Percentiles rank a stretch among this genome's conserved stretches.
Evolutionary conservation across 2,888 invertebrate species (phyloP).

Genomic region (Gnatocerus cornutus): DNA sequence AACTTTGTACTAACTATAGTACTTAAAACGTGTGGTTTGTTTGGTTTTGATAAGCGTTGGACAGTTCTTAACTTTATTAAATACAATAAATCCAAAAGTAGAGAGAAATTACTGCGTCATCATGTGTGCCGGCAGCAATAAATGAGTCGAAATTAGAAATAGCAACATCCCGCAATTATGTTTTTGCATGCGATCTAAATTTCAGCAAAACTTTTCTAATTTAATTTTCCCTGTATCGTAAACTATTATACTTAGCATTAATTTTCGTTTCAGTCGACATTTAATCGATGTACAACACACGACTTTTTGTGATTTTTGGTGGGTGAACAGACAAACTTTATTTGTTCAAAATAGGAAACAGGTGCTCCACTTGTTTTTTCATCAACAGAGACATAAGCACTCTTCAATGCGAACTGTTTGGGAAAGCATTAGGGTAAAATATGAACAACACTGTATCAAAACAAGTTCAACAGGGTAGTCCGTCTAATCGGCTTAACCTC

Average conservation of each 20-base stretch:
- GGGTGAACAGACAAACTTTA: not conserved
- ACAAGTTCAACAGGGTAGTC: slow-evolving; percentile 38
- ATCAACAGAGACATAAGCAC: slow-evolving; percentile 30
- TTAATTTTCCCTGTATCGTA: slow-evolving; percentile 30
- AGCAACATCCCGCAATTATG: slow-evolving; percentile 16
- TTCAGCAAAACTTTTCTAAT: slow-evolving; percentile 33
- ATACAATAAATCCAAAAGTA: too few species aligned
- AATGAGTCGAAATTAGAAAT: slow-evolving; percentile 21
- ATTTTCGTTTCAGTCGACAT: slow-evolving; percentile 39
- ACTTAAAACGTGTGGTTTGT: too few species aligned
- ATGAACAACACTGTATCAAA: slow-evolving; percentile 37
- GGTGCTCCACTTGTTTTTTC: slow-evolving; percentile 25
- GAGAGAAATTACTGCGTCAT: too few species aligned
- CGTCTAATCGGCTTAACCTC: slow-evolving; percentile 42
- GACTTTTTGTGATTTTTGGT: slow-evolving; percentile 11
- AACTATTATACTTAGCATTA: slow-evolving; percentile 31
- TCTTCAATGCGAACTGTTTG: slow-evolving; percentile 18
- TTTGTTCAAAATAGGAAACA: slow-evolving; percentile 12
- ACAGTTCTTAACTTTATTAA: too few species aligned
- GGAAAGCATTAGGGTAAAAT: slow-evolving; percentile 34
- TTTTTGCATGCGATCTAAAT: slow-evolving; percentile 29
- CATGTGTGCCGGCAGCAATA: too few species aligned
- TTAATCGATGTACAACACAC: slow-evolving; percentile 32
- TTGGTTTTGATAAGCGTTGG: too few species aligned
- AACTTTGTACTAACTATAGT: not conserved